phyloP scores from a whole-genome alignment of 2,113 vertebrate species.

The Merops nubicus region DNA sequence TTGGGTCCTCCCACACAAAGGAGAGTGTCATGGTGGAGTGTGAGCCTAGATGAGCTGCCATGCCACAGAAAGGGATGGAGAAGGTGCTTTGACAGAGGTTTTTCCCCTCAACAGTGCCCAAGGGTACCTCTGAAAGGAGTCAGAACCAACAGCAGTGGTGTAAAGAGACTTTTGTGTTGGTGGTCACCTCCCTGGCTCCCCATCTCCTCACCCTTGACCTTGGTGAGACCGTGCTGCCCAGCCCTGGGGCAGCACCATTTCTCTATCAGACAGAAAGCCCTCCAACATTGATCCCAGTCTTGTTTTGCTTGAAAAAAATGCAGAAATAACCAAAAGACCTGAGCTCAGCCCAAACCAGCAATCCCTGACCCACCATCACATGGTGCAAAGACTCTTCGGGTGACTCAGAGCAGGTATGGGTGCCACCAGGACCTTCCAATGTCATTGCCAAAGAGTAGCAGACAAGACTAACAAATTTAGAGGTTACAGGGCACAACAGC shows the following conservation, averaged over 20 bases:
- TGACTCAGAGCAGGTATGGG: neutral
- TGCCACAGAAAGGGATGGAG: neutral
- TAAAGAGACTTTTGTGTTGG: rapidly evolving
- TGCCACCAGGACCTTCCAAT: neutral
- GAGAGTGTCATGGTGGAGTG: neutral
- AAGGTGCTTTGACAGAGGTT: neutral
- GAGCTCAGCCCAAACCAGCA: neutral
- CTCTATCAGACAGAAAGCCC: neutral
- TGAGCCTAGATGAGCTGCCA: neutral
- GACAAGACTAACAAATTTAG: rapidly evolving
- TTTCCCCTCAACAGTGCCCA: neutral
- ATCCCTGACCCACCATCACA: rapidly evolving
- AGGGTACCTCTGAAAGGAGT: neutral
- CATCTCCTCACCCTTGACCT: neutral
- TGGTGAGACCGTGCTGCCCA: neutral
- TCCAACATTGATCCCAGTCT: neutral
- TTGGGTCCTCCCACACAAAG: neutral
- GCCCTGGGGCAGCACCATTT: no score
- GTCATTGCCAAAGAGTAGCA: neutral
- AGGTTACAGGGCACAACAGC: neutral
- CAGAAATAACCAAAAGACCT: neutral
- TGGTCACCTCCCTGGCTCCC: neutral
- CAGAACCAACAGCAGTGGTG: neutral
- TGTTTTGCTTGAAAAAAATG: neutral
- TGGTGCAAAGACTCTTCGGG: neutral